phyloP scores from a whole-genome alignment of 2,888 invertebrate genomes.

The Synergus umbraculus region DNA sequence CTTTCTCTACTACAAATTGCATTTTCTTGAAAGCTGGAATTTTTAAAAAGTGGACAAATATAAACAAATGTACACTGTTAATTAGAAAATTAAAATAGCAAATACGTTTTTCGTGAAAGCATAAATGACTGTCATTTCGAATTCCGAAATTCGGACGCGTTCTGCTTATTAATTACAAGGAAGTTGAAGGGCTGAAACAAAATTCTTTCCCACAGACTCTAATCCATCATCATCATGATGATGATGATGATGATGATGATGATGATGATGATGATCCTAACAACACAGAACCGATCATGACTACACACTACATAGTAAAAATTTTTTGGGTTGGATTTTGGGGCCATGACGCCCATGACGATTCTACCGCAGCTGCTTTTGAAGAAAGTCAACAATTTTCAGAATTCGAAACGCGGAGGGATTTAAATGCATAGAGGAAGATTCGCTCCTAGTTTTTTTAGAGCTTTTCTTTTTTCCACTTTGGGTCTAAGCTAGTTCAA shows the following conservation, averaged over 20 bases:
- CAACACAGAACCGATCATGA: neutral
- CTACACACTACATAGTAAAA: neutral
- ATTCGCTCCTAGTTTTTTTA: neutral
- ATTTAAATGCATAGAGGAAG: neutral
- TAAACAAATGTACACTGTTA: too few species aligned
- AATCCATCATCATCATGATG: neutral
- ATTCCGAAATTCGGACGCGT: neutral
- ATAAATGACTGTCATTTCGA: neutral
- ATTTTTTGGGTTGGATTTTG: neutral
- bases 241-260: neutral
- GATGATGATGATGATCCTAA: conserved; percentile 11
- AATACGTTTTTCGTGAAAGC: neutral
- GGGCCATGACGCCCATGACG: neutral
- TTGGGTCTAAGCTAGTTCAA: too few species aligned
- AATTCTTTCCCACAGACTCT: conserved; percentile 2
- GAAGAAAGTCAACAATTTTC: neutral
- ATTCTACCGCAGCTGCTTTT: neutral
- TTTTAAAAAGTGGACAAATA: too few species aligned
- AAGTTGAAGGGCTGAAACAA: neutral
- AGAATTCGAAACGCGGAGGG: neutral
- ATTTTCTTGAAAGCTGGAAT: too few species aligned
- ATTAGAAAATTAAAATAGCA: too few species aligned
- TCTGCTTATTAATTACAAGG: neutral
- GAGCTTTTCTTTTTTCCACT: neutral
- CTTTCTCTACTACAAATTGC: too few species aligned